Evolutionary conservation across 2,113 vertebrate genomes (phyloP).

Genomic region (Nycticryphes semicollaris): DNA sequence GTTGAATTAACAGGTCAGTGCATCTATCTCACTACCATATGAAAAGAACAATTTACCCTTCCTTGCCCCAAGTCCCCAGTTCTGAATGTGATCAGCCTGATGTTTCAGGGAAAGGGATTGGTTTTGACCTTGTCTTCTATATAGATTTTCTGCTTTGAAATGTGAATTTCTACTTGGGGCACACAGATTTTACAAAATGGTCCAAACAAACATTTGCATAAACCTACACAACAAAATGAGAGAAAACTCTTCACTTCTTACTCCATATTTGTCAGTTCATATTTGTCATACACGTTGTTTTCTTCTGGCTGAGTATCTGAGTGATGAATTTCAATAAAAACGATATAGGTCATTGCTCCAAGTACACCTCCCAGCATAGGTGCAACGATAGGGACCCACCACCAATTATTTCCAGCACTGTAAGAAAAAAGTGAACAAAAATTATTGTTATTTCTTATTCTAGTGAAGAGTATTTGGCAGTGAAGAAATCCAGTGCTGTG

Average conservation of each 20-base stretch:
- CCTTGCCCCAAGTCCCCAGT: neutral
- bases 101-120: neutral
- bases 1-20: slow-evolving; percentile 14
- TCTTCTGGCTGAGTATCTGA: slow-evolving; percentile 60
- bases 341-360: slow-evolving; percentile 83
- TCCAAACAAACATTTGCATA: neutral
- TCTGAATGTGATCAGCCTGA: neutral
- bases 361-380: slow-evolving; percentile 87
- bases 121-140: neutral
- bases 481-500: neutral
- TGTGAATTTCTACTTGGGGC: neutral
- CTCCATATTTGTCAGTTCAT: slow-evolving; percentile 77
- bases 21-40: neutral
- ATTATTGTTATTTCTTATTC: neutral
- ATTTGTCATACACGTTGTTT: slow-evolving; percentile 80
- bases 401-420: slow-evolving; percentile 90
- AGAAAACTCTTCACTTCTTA: neutral
- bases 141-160: neutral
- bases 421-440: neutral
- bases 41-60: neutral
- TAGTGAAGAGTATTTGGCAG: neutral
- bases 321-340: slow-evolving; percentile 92
- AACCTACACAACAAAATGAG: neutral
- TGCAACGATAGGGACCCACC: slow-evolving; percentile 93
- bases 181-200: neutral